These are phyloP conservation scores for Julus scanicus DNA, from an alignment of 2,888 invertebrate species.

Conservation along the genomic window DNA sequence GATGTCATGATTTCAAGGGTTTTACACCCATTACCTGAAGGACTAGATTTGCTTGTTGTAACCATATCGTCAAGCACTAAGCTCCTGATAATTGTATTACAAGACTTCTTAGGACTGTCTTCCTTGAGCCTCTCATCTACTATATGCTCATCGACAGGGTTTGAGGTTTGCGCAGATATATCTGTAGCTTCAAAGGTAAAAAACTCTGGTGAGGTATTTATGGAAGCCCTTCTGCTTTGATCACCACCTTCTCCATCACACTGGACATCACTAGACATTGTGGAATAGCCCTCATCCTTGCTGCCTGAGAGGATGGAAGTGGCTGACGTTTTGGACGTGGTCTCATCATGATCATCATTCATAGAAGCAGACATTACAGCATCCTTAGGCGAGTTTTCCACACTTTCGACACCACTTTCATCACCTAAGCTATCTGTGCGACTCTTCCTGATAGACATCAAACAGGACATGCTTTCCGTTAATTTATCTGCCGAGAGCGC, in stretches of 20 bases:
- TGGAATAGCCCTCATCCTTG: conserved; percentile 84
- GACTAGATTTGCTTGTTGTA: conserved; percentile 16
- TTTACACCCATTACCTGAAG: background rate
- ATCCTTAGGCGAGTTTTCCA: conserved; percentile 53
- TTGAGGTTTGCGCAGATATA: background rate
- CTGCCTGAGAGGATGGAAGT: conserved; percentile 70
- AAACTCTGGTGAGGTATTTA: conserved; percentile 55
- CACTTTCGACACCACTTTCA: conserved; percentile 56
- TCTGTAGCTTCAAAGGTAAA: conserved; percentile 49
- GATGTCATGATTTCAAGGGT: background rate
- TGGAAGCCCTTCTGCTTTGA: conserved; percentile 54
- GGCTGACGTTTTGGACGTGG: conserved; percentile 51
- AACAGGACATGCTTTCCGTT: background rate
- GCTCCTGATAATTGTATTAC: conserved; percentile 35
- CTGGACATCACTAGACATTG: conserved; percentile 85
- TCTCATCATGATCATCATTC: conserved; percentile 72
- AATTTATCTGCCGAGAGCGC: background rate
- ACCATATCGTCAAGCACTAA: background rate
- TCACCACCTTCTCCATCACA: conserved; percentile 68
- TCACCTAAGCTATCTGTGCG: conserved; percentile 49
- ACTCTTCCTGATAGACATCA: conserved; percentile 30
- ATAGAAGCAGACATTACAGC: conserved; percentile 66
- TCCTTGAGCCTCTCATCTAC: background rate
- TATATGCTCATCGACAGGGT: background rate
- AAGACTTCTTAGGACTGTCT: conserved; percentile 25